A percentile compares a stretch with the other conserved stretches of the same genome.
phyloP scores from a whole-genome alignment of 2,797 vertebrate genomes.

The Xiphophorus birchmanni region DNA sequence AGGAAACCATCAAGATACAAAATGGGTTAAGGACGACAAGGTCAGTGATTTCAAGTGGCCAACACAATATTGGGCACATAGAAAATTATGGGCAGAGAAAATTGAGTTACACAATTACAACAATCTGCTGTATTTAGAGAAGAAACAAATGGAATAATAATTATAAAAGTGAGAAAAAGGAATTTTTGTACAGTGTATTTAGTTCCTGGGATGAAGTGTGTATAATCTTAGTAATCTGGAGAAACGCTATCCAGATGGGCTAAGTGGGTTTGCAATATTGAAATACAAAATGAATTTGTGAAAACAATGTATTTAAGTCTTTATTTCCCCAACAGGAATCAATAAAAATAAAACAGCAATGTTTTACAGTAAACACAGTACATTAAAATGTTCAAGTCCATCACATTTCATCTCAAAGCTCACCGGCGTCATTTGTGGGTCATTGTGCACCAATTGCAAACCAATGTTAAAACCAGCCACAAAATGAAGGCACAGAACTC shows the following conservation, averaged over 20 bases:
- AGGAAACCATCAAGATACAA: neutral
- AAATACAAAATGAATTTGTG: slow-evolving; percentile 42
- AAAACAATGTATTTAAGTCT: slow-evolving; percentile 53
- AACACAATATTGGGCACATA: neutral
- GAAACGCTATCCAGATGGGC: neutral
- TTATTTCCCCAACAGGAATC: slow-evolving; percentile 49
- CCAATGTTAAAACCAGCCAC: slow-evolving; percentile 42
- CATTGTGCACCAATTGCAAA: slow-evolving; percentile 66
- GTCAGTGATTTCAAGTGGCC: neutral
- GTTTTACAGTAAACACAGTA: slow-evolving; percentile 42
- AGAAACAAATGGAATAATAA: neutral
- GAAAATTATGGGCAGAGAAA: neutral
- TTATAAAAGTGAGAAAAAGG: neutral
- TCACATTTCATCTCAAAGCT: slow-evolving; percentile 44
- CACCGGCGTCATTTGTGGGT: slow-evolving; percentile 35
- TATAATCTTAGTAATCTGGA: neutral
- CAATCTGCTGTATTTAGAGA: too few species aligned
- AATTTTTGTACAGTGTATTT: neutral
- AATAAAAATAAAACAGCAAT: slow-evolving; percentile 67
- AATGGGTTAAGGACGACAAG: neutral
- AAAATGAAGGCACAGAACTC: slow-evolving; percentile 58
- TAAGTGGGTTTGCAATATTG: slow-evolving; percentile 1
- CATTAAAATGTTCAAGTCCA: slow-evolving; percentile 30
- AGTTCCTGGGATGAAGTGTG: neutral
- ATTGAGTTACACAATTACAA: neutral